Evolutionary conservation across 2,113 vertebrate genomes (phyloP).

Genomic region (Spea bombifrons): DNA sequence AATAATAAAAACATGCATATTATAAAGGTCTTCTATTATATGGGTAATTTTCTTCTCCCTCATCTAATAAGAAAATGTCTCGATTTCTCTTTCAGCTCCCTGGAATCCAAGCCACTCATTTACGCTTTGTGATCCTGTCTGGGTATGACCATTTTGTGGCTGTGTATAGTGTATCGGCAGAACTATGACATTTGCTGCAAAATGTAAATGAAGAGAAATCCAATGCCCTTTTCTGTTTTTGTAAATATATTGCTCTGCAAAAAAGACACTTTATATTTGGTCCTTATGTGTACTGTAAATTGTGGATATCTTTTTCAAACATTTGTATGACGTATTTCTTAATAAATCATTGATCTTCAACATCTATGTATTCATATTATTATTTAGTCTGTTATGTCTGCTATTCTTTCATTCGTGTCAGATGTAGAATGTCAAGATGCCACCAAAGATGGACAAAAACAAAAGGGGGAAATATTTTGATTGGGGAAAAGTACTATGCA

Average conservation of each 20-base stretch:
- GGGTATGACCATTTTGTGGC: constrained; percentile 90
- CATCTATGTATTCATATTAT: neutral
- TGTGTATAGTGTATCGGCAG: constrained; percentile 79
- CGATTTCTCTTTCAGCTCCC: constrained; percentile 67
- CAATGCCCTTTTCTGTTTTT: too few relatives aligned
- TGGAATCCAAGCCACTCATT: constrained; percentile 72
- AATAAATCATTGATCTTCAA: neutral
- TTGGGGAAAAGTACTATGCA: too few relatives aligned
- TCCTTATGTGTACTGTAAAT: neutral
- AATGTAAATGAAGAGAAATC: neutral
- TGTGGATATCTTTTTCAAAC: neutral
- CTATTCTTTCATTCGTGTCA: too few relatives aligned
- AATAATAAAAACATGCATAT: too few relatives aligned
- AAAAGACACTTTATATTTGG: neutral
- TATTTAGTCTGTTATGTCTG: too few relatives aligned
- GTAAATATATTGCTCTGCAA: neutral
- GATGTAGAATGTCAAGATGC: too few relatives aligned
- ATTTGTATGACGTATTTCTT: neutral
- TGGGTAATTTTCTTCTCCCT: too few relatives aligned
- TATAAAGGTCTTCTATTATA: too few relatives aligned
- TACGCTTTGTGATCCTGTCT: constrained; percentile 84
- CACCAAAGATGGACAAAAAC: too few relatives aligned
- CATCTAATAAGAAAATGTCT: too few relatives aligned
- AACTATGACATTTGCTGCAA: constrained; percentile 42
- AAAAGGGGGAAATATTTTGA: too few relatives aligned